Evolutionary conservation across 2,113 vertebrate genomes (phyloP).

Genomic region (Stigmatopora argus): DNA sequence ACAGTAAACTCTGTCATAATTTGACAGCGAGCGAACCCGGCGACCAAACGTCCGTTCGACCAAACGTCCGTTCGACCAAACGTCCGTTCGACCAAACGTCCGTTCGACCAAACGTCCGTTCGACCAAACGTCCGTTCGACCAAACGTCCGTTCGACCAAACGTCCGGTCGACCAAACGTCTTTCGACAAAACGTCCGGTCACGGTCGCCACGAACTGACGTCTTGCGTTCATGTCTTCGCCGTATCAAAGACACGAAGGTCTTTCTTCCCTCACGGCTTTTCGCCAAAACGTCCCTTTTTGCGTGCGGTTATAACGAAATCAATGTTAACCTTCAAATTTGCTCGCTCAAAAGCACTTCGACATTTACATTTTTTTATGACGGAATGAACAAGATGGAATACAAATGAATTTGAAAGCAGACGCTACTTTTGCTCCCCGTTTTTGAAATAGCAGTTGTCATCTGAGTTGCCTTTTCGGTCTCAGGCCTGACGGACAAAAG

Average conservation of each 20-base stretch:
- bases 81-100: too few species aligned
- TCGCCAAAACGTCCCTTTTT: slow-evolving; percentile 18
- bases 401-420: slow-evolving; percentile 36
- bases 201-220: slow-evolving; percentile 1
- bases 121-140: too few species aligned
- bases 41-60: too few species aligned
- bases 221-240: slow-evolving; percentile 13
- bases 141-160: too few species aligned
- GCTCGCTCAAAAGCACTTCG: slow-evolving; percentile 30
- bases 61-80: too few species aligned
- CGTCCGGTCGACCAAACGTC: too few species aligned
- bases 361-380: slow-evolving; percentile 59
- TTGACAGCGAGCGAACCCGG: too few species aligned
- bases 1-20: too few species aligned
- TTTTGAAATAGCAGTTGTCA: background rate
- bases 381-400: slow-evolving; percentile 46
- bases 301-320: slow-evolving; percentile 46
- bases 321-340: slow-evolving; percentile 52
- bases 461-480: background rate
- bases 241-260: slow-evolving; percentile 15
- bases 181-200: too few species aligned
- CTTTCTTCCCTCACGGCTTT: slow-evolving; percentile 30
- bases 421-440: slow-evolving; percentile 31
- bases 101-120: too few species aligned
- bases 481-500: background rate